Evolutionary conservation across 1,140 invertebrate species (phyloP), one percentile per base, ranked within the genome.

Genomic region (Onthophagus taurus): DNA sequence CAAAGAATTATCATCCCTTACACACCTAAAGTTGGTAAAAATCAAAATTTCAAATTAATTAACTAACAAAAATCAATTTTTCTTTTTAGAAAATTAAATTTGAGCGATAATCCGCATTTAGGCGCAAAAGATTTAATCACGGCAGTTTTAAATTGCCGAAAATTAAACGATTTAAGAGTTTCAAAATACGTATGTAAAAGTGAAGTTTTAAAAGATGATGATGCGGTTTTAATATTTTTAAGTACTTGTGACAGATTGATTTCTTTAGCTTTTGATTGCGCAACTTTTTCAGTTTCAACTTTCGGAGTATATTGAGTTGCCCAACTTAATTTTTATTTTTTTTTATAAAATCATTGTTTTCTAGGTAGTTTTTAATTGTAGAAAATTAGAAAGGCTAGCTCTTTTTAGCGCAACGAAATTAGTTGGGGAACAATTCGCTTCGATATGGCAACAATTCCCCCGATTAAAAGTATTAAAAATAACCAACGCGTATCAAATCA

Each of bases 361-460:
- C 30, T 17, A 52, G 48, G 20, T 13, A 17, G 19, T 54, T 12
- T 24, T 46, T 29, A 12, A 46, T 12, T 54, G 52, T 19, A 36
- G 34, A 3, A 41, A 41, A 21, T 24, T 54, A 12, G 33, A 49
- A 38, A 33, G 20, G 23, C 21, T 54, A n/a, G 20, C 29, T 29
- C 43, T 54, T 29, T 42, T 48, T 14, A 34, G 37, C 8, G 50
- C 49, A 13, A 36, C 23, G 2, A 49, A 52, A 46, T 33, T 54
- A n/a, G 30, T 37, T 3, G 35, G 38, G 2, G 42, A 49, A 2
- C 24, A 48, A 21, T 45, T 54, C n/a, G 19, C 14, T 14, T 37
- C 39, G 4, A 39, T 54, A 9, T 48, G 42, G 47, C 16, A 17
- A 34, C 31, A 44, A 21, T 33, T 52, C 9, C 39, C 31, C 4